These are phyloP conservation scores for Grallaria varia DNA, from an alignment of 2,113 vertebrate species.

Conservation along the genomic window DNA sequence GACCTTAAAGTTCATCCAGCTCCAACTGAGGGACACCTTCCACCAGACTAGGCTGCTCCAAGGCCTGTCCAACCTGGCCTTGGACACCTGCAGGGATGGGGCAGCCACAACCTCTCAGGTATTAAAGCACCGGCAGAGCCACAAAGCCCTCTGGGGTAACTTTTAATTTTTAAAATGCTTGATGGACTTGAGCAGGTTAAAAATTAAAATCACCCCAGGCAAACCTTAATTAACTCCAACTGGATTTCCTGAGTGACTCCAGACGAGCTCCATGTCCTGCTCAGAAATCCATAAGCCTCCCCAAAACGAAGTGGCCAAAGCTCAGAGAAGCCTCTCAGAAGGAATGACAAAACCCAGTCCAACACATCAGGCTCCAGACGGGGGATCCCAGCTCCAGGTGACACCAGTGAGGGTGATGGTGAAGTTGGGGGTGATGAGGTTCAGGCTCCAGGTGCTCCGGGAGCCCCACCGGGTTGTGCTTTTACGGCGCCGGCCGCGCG, in stretches of 20 bases:
- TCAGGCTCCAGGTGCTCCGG: background rate
- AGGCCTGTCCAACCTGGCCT: background rate
- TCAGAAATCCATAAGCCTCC: background rate
- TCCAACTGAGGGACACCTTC: background rate
- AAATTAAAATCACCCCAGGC: background rate
- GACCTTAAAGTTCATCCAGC: background rate
- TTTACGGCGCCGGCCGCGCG: background rate
- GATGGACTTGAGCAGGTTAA: background rate
- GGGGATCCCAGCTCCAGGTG: background rate
- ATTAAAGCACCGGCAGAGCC: background rate
- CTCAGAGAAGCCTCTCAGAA: background rate
- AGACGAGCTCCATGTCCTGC: background rate
- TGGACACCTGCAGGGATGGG: background rate
- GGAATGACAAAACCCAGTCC: background rate
- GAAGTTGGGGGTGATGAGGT: background rate
- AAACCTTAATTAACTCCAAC: background rate
- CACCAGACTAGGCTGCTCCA: background rate
- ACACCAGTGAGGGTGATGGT: background rate
- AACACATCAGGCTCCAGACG: background rate
- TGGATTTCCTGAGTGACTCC: background rate
- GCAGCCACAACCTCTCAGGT: background rate
- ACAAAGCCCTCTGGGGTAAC: background rate
- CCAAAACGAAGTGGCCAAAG: background rate
- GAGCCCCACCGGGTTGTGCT: slow-evolving; percentile 69
- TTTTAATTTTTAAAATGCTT: background rate